Conservation (phyloP, 23 tunicate species). For the Botrylloides violaceus region DNA sequence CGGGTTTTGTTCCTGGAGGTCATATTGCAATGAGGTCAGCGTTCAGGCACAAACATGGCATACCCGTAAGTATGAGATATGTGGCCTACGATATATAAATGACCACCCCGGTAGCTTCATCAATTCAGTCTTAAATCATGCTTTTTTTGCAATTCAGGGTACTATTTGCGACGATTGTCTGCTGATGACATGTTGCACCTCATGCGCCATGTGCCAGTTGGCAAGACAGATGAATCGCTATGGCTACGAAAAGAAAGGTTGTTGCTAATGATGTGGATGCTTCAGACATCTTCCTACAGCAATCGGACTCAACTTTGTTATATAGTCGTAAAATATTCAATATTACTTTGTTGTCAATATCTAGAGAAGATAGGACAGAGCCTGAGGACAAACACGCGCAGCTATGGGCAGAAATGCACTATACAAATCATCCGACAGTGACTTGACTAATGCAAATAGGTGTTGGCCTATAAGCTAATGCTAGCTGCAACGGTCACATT, state of each 20-base stretch:
- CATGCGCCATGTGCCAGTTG: constrained; percentile 22
- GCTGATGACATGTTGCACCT: background rate
- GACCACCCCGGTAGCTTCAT: background rate
- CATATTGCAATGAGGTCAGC: constrained; percentile 59
- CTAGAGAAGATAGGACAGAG: no score
- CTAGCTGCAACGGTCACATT: no score
- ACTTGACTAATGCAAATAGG: no score
- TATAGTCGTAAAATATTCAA: no score
- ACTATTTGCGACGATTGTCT: constrained; percentile 10
- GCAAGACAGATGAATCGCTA: constrained; percentile 6
- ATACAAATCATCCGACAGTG: no score
- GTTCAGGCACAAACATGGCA: constrained; percentile 36
- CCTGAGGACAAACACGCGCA: no score
- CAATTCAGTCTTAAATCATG: background rate
- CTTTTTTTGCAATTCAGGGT: constrained; percentile 6
- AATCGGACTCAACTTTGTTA: background rate
- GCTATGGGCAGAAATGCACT: no score
- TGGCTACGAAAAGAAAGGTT: background rate
- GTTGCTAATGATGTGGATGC: background rate
- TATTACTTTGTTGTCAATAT: no score
- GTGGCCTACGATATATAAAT: background rate
- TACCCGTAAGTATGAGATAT: constrained; percentile 21
- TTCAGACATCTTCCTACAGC: no score
- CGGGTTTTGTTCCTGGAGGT: constrained; percentile 60
- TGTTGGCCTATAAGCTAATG: no score